Percentiles rank a stretch among this genome's conserved stretches.
These are phyloP conservation scores for Panulirus ornatus DNA, from an alignment of 1,140 invertebrate species.

Conservation along the genomic window DNA sequence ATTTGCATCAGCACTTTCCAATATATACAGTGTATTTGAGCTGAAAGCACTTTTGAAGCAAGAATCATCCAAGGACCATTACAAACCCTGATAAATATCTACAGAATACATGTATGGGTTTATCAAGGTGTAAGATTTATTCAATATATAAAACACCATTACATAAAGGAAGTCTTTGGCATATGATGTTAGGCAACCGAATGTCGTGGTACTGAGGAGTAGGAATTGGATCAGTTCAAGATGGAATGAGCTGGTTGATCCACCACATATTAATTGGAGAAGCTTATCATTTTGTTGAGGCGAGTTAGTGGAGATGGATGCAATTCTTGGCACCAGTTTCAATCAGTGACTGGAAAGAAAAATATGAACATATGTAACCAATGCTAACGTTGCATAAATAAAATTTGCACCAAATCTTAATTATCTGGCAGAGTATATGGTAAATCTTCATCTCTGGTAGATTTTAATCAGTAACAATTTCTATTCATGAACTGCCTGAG, in stretches of 20 bases:
- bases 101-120: background rate
- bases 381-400: no score
- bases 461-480: no score
- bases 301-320: background rate
- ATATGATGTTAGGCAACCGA: background rate
- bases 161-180: background rate
- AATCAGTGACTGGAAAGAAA: background rate
- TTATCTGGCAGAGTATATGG: no score
- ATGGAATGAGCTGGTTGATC: background rate
- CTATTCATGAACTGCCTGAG: no score
- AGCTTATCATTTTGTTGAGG: background rate
- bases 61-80: background rate
- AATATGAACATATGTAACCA: no score
- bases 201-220: background rate
- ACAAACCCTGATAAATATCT: background rate
- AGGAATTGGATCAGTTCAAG: no score
- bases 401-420: no score
- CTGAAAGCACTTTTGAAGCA: no score
- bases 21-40: no score
- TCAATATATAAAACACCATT: background rate
- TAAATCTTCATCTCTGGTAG: no score
- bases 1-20: no score
- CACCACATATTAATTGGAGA: background rate
- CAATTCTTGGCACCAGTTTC: background rate
- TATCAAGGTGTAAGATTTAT: background rate